Evolutionary conservation across 2,888 invertebrate species (phyloP), one percentile per base, ranked within the genome.

Genomic region (Pandemis corylana): DNA sequence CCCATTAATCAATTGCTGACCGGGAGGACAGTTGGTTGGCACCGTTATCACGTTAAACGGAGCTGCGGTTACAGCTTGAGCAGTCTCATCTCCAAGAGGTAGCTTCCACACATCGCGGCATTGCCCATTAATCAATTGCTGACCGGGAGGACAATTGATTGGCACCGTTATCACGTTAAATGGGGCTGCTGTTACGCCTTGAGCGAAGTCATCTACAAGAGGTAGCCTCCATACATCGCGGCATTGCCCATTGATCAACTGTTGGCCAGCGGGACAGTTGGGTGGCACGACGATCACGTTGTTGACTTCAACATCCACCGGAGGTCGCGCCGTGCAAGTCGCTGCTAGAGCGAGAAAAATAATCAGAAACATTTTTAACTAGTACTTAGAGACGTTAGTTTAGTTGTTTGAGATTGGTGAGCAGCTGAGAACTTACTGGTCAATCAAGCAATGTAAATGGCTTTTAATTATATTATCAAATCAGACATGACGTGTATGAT

Each of bases 401-500:
- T 56, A 12, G 36, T 63, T 7, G 66, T 53, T 36, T 41, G 51
- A 28, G 53, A 51, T 70, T 53, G 66, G 15, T 46, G 75, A 71
- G 71, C 20, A 71, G 67, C 75, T 67, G 41, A 63, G 70, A 71
- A 71, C 53, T 66, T 67, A 75, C 75, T 75, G 67, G 67, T 71
- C 62, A 46, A 79, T 74, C 77, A 53, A 70, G 72, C 78, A 80
- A 79, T 79, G 76, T 84, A 82, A 84, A 83, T 83, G 80, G 75
- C 79, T 83, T 84, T 79, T 84, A 81, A 84, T 84, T 80, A 76
- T 76, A 78, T 82, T 85, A 81, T 84, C 84, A 80, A 78, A 59
- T 71, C 61, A 63, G 61, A 67, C 62, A 67, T 75, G 70, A 71
- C 70, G 75, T 44, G 10, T 46, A 15, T 67, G 75, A 71, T 75